phyloP scores from a whole-genome alignment of 2,797 vertebrate genomes.

The Sebastes jordani region DNA sequence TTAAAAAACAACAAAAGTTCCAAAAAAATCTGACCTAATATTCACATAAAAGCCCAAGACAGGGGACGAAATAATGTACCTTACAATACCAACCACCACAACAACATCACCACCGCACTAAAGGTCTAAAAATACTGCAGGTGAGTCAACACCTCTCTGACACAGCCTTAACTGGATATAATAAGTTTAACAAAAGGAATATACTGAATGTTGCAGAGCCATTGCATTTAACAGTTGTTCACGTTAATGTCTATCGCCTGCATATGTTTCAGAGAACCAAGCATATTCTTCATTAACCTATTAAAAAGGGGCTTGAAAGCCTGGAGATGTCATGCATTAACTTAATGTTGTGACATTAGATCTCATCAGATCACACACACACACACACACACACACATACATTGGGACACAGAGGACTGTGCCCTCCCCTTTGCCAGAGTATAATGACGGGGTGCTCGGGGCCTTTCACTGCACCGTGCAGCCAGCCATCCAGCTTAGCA shows the following conservation, averaged over 20 bases:
- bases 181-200: not conserved
- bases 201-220: not conserved
- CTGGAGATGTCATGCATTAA: not conserved
- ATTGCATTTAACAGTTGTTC: not conserved
- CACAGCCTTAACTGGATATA: not conserved
- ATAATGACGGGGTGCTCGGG: constrained; percentile 27
- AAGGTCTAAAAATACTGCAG: not conserved
- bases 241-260: not conserved
- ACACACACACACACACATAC: not conserved
- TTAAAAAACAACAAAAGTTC: too few species aligned
- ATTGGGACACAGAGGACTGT: not conserved
- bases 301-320: not conserved
- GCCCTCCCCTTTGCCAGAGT: constrained; percentile 14
- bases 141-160: not conserved
- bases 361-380: not conserved
- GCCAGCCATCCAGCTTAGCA: constrained; percentile 58
- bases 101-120: not conserved
- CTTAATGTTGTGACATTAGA: constrained; percentile 6
- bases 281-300: not conserved
- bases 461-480: constrained; percentile 41
- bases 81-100: not conserved
- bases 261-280: not conserved
- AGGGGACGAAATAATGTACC: not conserved
- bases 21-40: not conserved
- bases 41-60: not conserved